A percentile compares a stretch with the other conserved stretches of the same genome.
These are phyloP conservation scores for Tetrao urogallus DNA, from an alignment of 2,113 vertebrate genomes.

Conservation along the genomic window DNA sequence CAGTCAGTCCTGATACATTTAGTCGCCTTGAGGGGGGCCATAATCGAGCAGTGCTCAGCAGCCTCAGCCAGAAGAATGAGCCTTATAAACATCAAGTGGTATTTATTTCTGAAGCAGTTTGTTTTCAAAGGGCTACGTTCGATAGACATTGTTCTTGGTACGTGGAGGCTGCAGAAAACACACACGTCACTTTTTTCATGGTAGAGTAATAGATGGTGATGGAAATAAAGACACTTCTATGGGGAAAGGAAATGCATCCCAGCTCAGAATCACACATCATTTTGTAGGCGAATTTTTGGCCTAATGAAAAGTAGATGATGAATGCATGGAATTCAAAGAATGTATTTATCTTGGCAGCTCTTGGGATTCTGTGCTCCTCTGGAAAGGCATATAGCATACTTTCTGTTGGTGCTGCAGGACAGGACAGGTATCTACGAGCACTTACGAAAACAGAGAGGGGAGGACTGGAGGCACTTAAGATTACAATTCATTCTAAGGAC, in stretches of 20 bases:
- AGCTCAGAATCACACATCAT: neutral
- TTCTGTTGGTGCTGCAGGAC: neutral
- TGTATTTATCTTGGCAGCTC: constrained; percentile 58
- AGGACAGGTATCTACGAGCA: neutral
- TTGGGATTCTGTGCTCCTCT: constrained; percentile 4
- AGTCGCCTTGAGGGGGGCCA: neutral
- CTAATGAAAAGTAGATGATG: neutral
- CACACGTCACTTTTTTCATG: neutral
- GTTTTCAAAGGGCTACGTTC: constrained; percentile 20
- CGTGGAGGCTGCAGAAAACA: neutral
- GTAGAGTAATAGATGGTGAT: neutral
- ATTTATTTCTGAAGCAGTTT: constrained; percentile 42
- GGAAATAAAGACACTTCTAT: neutral
- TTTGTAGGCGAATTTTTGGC: neutral
- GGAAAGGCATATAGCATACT: constrained; percentile 4
- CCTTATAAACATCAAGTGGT: constrained; percentile 10
- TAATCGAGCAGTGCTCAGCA: neutral
- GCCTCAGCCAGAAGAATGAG: constrained; percentile 19
- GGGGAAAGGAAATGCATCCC: neutral
- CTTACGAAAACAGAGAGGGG: neutral
- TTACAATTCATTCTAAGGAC: neutral
- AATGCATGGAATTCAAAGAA: constrained; percentile 56
- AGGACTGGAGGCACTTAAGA: neutral
- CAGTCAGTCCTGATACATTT: neutral
- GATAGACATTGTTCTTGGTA: neutral